Base-by-base conservation (phyloP, 92 coral and sea anemone genomes). In the Isaurus tuberculatus region DNA sequence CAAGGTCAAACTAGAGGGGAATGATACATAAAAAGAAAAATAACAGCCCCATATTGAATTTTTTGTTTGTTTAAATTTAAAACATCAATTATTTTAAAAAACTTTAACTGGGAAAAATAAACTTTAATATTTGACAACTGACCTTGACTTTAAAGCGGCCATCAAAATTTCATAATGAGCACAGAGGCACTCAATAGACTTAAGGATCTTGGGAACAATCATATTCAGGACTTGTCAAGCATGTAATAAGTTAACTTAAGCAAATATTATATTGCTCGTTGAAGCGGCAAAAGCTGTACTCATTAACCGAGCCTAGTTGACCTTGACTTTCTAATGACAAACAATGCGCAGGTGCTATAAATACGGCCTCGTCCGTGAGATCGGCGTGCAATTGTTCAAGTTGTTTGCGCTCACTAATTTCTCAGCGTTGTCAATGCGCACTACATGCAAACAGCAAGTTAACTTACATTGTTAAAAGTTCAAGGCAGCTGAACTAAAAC, bases 331-430 rank as follows among this genome's bases (percentile, higher is more conserved):
- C 68, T 55, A 42, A 33, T 77, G 82, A 77, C 57, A 34, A 75
- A 77, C 70, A 77, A 58, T 77, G 70, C 33, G 17, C 55, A 58
- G 70, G 82, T 15, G 82, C 82, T 77, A 77, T 77, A 77, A 77
- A 77, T 77, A 77, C 82, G 10, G 19, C 5, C 30, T 58, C 55
- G 14, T 37, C 42, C 26, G 70, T 49, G 70, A 77, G 70, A 77
- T 58, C 34, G 82, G 82, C 82, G 32, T 58, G 70, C 33, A 33
- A 60, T 58, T 57, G 68, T 22, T 55, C 25, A 55, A 29, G 31
- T 63, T 63, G 69, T 57, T 34, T 28, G 42, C 34, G 60, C 13
- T 71, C 31, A 20, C 67, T 22, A 15, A 72, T 28, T 72, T 37
- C 78, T 55, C 53, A 16, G 70, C 26, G 17, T 17, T 16, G 15